A percentile compares a stretch with the other conserved stretches of the same genome.
phyloP scores from a whole-genome alignment of 1,140 invertebrate genomes.

The Tribolium madens region DNA sequence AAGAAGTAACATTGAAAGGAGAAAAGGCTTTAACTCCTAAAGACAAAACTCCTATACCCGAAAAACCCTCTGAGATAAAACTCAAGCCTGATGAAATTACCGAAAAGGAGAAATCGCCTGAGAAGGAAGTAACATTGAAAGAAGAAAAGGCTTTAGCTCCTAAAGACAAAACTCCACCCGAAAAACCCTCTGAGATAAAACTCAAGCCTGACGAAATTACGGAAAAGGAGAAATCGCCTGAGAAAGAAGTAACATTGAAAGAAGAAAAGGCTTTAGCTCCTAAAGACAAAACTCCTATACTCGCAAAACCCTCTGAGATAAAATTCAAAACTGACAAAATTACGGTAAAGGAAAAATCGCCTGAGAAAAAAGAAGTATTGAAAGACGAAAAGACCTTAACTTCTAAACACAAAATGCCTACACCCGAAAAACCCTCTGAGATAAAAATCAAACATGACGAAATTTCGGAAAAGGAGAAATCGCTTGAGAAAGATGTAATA shows the following conservation, averaged over 20 bases:
- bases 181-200: not conserved
- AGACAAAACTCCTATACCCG: not conserved
- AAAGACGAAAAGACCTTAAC: not conserved
- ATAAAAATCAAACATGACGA: not conserved
- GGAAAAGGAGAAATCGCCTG: too few relatives aligned
- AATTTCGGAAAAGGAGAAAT: not conserved
- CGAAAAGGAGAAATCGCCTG: not conserved
- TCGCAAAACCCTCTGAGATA: not conserved
- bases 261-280: not conserved
- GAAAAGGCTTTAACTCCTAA: not conserved
- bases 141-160: not conserved
- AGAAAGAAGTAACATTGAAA: not conserved
- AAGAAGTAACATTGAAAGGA: not conserved
- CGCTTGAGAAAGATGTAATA: not conserved
- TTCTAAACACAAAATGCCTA: not conserved
- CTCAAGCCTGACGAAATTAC: too few relatives aligned
- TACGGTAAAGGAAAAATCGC: not conserved
- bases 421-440: not conserved
- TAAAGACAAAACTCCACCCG: slow-evolving; percentile 18
- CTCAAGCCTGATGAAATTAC: not conserved
- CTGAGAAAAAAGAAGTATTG: not conserved
- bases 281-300: not conserved
- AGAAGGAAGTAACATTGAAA: not conserved
- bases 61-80: not conserved
- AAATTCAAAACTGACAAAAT: not conserved